Percentiles rank a stretch among this genome's conserved stretches.
Evolutionary conservation across 2,113 vertebrate species (phyloP).

Genomic region (Natator depressus): DNA sequence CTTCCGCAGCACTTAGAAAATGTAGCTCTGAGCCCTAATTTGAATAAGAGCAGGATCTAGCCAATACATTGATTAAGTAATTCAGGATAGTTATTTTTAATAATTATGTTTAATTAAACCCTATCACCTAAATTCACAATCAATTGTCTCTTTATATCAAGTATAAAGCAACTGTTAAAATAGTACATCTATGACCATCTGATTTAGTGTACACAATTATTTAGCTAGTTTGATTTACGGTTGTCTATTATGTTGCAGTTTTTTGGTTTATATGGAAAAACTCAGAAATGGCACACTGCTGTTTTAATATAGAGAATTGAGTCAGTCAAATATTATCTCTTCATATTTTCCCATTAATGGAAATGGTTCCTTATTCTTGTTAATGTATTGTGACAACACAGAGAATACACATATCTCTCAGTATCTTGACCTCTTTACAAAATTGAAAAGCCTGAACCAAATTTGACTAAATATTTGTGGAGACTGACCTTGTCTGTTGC

Average conservation of each 20-base stretch:
- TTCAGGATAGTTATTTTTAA: neutral
- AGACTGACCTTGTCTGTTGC: neutral
- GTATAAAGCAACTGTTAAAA: neutral
- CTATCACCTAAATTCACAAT: neutral
- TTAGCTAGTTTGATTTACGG: neutral
- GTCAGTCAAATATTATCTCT: neutral
- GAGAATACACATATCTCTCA: neutral
- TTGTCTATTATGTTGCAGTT: neutral
- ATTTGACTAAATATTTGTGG: constrained; percentile 25
- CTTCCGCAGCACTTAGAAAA: neutral
- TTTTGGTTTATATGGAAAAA: neutral
- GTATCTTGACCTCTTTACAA: constrained; percentile 6
- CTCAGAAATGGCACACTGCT: neutral
- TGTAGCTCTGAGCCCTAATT: neutral
- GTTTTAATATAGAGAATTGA: neutral
- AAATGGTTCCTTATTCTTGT: neutral
- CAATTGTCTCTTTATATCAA: neutral
- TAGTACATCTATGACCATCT: neutral
- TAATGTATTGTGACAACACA: neutral
- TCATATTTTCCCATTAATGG: neutral
- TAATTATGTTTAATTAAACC: neutral
- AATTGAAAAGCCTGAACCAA: constrained; percentile 33
- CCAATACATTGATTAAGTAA: neutral
- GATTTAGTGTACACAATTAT: neutral
- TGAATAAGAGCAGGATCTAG: neutral